A percentile compares a stretch with the other conserved stretches of the same genome.
phyloP scores from a whole-genome alignment of 2,888 invertebrate species.

The Lochmaea capreae region DNA sequence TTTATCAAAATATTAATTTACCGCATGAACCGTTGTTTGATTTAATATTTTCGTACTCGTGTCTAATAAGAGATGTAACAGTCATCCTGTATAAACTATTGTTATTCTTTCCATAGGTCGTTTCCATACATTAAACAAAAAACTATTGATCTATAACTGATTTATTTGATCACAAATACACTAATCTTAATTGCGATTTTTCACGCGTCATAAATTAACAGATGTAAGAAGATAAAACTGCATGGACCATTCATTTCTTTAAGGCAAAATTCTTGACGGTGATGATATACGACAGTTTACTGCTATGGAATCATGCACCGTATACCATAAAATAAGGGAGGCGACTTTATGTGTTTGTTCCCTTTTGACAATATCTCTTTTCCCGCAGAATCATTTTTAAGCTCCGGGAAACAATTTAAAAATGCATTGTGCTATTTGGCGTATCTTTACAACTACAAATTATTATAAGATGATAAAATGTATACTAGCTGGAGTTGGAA shows the following conservation, averaged over 20 bases:
- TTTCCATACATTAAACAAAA: conserved; percentile 7
- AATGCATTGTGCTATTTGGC: conserved; percentile 10
- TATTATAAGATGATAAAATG: conserved; percentile 4
- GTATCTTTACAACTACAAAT: conserved; percentile 8
- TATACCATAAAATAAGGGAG: conserved; percentile 54
- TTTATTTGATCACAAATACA: neutral
- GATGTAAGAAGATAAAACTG: conserved; percentile 30
- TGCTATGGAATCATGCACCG: conserved; percentile 51
- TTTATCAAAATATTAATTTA: too few relatives aligned
- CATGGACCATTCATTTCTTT: conserved; percentile 11
- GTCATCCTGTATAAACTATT: neutral
- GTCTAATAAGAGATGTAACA: too few relatives aligned
- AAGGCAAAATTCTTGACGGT: conserved; percentile 45
- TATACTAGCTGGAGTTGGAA: neutral
- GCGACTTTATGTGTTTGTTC: conserved; percentile 45
- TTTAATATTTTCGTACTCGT: too few relatives aligned
- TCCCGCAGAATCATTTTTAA: conserved; percentile 6
- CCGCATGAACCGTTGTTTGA: too few relatives aligned
- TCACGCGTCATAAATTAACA: conserved; percentile 23
- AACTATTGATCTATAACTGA: neutral
- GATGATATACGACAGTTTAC: conserved; percentile 50
- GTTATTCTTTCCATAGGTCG: neutral
- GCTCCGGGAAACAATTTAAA: conserved; percentile 22
- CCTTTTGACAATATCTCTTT: conserved; percentile 37
- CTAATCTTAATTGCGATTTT: conserved; percentile 21